Percentiles rank a stretch among this genome's conserved stretches.
Evolutionary conservation across 2,113 vertebrate species (phyloP).

Genomic region (Podilymbus podiceps): DNA sequence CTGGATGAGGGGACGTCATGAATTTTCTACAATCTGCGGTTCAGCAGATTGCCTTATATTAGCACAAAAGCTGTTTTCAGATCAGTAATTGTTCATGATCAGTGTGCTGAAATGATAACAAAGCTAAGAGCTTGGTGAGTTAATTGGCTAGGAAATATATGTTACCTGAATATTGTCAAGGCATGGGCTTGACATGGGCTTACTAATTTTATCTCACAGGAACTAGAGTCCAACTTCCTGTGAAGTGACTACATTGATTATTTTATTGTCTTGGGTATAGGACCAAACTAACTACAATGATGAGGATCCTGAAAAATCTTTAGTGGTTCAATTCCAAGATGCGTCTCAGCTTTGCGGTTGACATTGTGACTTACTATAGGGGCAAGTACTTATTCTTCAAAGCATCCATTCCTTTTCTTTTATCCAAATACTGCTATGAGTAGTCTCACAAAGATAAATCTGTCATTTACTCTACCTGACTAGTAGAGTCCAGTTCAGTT

Average conservation of each 20-base stretch:
- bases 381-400: background rate
- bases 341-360: background rate
- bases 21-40: background rate
- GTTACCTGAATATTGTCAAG: background rate
- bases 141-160: background rate
- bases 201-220: background rate
- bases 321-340: background rate
- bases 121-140: background rate
- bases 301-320: background rate
- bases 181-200: background rate
- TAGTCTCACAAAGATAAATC: background rate
- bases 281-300: background rate
- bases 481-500: background rate
- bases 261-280: background rate
- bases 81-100: background rate
- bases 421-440: background rate
- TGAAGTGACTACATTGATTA: background rate
- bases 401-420: background rate
- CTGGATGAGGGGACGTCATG: background rate
- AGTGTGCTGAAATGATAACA: background rate
- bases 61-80: background rate
- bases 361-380: background rate
- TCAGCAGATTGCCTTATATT: background rate
- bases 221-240: background rate
- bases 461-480: background rate